Percentiles rank a stretch among this genome's conserved stretches.
phyloP scores from a whole-genome alignment of 2,797 vertebrate genomes.

The Vipera latastei region DNA sequence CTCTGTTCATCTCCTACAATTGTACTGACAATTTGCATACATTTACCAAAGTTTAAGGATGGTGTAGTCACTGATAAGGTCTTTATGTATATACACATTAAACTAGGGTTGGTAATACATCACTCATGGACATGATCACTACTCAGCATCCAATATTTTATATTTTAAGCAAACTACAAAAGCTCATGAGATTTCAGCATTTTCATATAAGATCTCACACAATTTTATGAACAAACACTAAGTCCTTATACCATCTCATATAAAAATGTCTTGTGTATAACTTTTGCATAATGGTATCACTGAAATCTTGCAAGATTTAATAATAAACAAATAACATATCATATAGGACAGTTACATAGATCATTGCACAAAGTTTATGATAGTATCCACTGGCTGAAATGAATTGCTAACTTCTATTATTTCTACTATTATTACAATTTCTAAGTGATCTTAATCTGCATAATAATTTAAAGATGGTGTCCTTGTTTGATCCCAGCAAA shows the following conservation, averaged over 20 bases:
- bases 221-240: background rate
- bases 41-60: background rate
- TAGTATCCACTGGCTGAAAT: background rate
- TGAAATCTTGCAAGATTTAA: background rate
- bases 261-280: background rate
- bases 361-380: background rate
- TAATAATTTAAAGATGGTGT: background rate
- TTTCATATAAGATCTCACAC: background rate
- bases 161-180: background rate
- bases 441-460: background rate
- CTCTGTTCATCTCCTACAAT: background rate
- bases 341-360: background rate
- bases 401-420: background rate
- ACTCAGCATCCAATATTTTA: background rate
- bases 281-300: background rate
- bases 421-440: background rate
- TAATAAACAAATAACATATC: background rate
- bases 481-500: background rate
- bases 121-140: background rate
- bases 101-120: background rate
- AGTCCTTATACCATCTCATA: background rate
- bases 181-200: background rate
- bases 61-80: background rate
- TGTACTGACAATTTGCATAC: background rate
- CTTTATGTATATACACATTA: background rate